These are phyloP conservation scores for Pantherophis guttatus DNA, from an alignment of 2,113 vertebrate genomes.

Conservation along the genomic window DNA sequence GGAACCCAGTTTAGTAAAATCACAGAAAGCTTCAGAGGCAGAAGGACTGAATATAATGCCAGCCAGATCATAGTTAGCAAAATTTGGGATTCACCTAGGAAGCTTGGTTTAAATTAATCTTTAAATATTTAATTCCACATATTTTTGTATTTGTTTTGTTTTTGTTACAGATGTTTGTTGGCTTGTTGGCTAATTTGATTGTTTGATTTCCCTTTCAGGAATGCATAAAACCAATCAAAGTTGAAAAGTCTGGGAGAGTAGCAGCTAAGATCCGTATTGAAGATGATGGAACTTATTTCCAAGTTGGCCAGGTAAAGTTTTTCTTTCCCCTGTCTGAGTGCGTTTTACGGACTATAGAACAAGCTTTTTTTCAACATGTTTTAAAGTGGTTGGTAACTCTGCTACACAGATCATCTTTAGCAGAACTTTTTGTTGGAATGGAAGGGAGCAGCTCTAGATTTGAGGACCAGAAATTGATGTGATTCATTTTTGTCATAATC, in stretches of 20 bases:
- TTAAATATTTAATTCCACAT: background rate
- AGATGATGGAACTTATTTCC: slow-evolving; percentile 90
- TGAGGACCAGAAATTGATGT: background rate
- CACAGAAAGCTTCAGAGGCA: background rate
- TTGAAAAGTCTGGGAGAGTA: slow-evolving; percentile 80
- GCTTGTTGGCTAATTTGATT: background rate
- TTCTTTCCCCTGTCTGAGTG: background rate
- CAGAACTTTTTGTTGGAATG: background rate
- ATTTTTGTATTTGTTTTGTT: background rate
- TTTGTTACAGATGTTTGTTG: background rate
- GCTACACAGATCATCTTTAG: background rate
- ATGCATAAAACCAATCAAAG: slow-evolving; percentile 88
- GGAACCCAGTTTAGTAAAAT: background rate
- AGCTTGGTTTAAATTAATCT: background rate
- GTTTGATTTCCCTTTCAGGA: slow-evolving; percentile 69
- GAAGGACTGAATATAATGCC: background rate
- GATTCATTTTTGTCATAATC: background rate
- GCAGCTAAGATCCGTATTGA: slow-evolving; percentile 89
- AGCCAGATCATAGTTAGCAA: background rate
- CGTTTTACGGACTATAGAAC: background rate
- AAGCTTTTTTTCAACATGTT: background rate
- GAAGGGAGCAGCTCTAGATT: background rate
- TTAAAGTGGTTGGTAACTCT: background rate
- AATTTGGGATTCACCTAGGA: background rate
- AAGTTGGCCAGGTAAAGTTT: slow-evolving; percentile 79